These are phyloP conservation scores for Strigops habroptila DNA, from an alignment of 2,113 vertebrate species.

Conservation along the genomic window DNA sequence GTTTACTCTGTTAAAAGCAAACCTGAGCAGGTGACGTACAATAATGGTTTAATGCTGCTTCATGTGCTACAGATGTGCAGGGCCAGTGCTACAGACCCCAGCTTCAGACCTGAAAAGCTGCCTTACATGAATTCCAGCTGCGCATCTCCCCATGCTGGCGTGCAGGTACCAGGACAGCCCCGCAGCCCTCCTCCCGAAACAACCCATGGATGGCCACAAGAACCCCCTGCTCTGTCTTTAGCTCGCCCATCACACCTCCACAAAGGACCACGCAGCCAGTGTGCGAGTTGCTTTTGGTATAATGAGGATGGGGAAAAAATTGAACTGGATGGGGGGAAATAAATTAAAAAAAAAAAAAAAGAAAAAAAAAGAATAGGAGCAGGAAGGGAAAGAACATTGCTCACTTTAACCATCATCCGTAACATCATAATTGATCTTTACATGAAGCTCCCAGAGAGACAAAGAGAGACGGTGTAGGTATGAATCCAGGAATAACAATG, in stretches of 20 bases:
- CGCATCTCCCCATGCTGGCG: fast-evolving
- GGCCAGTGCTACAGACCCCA: neutral
- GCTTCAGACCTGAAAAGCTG: neutral
- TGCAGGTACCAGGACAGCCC: neutral
- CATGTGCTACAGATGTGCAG: neutral
- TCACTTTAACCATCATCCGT: neutral
- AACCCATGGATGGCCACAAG: fast-evolving
- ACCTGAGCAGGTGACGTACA: neutral
- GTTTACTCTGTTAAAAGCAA: neutral
- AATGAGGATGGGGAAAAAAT: neutral
- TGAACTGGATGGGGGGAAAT: neutral
- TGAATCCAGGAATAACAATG: conserved; percentile 13
- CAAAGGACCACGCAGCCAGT: neutral
- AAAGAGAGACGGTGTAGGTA: neutral
- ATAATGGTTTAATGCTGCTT: neutral
- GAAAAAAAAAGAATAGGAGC: neutral
- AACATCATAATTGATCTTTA: neutral
- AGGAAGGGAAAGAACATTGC: neutral
- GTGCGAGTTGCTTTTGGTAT: neutral
- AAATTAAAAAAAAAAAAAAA: neutral
- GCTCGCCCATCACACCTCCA: neutral
- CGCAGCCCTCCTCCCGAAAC: neutral
- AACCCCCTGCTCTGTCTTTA: neutral
- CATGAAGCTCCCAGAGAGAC: neutral
- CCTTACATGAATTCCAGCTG: fast-evolving